phyloP scores from a whole-genome alignment of 2,797 vertebrate genomes.

The Ateles fusciceps region DNA sequence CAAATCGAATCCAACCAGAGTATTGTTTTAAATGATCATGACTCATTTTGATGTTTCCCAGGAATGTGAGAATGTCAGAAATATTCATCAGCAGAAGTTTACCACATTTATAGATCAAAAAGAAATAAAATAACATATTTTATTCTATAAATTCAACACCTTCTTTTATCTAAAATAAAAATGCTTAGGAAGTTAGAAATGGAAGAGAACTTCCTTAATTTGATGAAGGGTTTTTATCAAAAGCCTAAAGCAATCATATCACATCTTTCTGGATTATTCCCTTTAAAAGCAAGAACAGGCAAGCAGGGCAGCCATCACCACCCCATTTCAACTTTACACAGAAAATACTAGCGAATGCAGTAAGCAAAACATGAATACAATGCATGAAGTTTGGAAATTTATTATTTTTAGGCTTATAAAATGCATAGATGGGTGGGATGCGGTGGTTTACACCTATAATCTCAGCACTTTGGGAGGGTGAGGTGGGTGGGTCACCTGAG shows the following conservation, averaged over 20 bases:
- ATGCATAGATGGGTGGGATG: background rate
- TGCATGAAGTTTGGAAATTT: background rate
- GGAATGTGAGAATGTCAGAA: background rate
- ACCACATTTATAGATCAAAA: background rate
- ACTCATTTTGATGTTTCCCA: background rate
- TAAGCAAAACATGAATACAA: background rate
- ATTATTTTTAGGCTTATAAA: background rate
- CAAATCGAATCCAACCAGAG: background rate
- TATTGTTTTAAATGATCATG: background rate
- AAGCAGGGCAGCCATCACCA: background rate
- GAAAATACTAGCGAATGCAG: background rate
- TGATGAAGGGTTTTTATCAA: background rate
- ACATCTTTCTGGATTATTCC: background rate
- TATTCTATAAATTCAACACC: background rate
- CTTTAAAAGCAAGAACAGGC: background rate
- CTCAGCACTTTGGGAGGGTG: background rate
- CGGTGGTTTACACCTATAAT: background rate
- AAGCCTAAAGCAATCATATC: background rate
- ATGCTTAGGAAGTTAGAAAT: background rate
- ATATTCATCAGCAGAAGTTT: background rate
- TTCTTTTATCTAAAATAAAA: background rate
- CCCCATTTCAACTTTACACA: background rate
- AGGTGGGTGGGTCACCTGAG: background rate
- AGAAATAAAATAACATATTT: background rate
- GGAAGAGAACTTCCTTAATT: background rate